phyloP scores from a whole-genome alignment of 2,113 vertebrate genomes.

The Seriola aureovittata region DNA sequence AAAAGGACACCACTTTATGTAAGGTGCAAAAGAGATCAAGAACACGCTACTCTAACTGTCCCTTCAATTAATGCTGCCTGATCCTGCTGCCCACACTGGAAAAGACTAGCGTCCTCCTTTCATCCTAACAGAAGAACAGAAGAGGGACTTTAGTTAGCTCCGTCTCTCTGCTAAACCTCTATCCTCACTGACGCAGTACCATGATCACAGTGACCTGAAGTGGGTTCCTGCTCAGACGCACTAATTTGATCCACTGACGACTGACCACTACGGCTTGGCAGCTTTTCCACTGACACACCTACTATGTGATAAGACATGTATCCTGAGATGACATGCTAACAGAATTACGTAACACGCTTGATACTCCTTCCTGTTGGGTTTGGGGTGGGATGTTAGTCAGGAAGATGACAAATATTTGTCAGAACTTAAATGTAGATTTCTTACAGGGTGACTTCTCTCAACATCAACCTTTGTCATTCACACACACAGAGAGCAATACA shows the following conservation, averaged over 20 bases:
- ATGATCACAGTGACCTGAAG: neutral
- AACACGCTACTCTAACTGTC: neutral
- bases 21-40: constrained; percentile 1
- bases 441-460: neutral
- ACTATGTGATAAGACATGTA: neutral
- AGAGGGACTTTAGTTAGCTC: neutral
- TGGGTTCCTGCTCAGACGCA: constrained; percentile 52
- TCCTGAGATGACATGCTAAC: constrained; percentile 1
- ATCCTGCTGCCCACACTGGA: constrained; percentile 28
- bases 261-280: neutral
- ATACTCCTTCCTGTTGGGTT: neutral
- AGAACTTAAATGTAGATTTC: neutral
- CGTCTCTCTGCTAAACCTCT: constrained; percentile 16
- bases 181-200: constrained; percentile 14
- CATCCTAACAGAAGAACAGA: neutral
- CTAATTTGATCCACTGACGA: constrained; percentile 21
- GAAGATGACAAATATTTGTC: neutral
- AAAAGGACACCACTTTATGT: constrained; percentile 53
- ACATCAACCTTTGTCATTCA: neutral
- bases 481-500: neutral
- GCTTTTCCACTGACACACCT: neutral
- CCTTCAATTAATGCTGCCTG: constrained; percentile 47
- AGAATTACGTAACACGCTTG: neutral
- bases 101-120: neutral
- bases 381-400: neutral